Evolutionary conservation across 2,113 vertebrate genomes (phyloP), one percentile per base, ranked within the genome.

Genomic region (Triplophysa tibetana): DNA sequence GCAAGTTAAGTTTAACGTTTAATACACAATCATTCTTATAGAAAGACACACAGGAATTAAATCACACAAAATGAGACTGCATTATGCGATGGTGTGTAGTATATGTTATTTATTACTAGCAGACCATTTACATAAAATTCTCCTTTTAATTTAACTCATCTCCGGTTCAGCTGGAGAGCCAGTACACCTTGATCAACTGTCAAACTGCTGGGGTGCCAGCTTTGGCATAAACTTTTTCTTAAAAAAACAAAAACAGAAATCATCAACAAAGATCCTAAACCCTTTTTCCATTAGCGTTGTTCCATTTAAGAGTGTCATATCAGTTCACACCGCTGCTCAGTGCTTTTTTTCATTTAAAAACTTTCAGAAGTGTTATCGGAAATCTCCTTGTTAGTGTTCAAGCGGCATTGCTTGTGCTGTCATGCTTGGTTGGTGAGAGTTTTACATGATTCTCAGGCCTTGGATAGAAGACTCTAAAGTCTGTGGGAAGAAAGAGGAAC

Each of bases 381-480:
- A 87, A 89, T 76, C 85, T 88, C 85, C 87, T 84, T 91, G 86
- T 88, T 92, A 87, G 80, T 90, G 88, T 81, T 78, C 87, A 82
- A 70, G 85, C 80, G 70, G 41, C 63, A 24, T 50, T 77, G 83
- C 82, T 81, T 41, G 75, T 50, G 60, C 84, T 86, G 90, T 92
- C 92, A 84, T 86, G 90, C 92, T 91, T 91, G 92, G 87, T 85
- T 62, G 58, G 52, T 73, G 70, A 19, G 26, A 79, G 73, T 86
- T 92, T 96, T 93, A 99, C 96, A 99, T 99, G 93, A 99, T 99
- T 88, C 95, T 93, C 85, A 98, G 94, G 83, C 97, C 97, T 92
- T 98, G 97, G 91, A 99, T 95, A 45, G 95, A 97, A 65, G 97
- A 96, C 93, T 99, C 98, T 91, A 99, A 93, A 89, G 96, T 97